Evolutionary conservation across 2,888 invertebrate species (phyloP).

Genomic region (Adela reaumurella): DNA sequence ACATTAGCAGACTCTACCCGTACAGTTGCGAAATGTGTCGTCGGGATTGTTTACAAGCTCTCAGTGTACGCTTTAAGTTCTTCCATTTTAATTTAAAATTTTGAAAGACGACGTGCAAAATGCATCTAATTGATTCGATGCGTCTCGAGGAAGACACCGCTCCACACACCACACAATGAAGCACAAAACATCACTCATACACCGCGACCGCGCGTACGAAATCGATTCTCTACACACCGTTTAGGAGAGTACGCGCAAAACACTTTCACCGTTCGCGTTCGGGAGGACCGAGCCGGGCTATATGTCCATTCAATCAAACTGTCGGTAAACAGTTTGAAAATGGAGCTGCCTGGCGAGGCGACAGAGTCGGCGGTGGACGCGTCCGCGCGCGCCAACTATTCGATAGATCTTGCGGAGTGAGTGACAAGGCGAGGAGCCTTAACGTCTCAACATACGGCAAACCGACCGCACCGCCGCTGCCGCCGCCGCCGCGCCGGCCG

Average conservation of each 20-base stretch:
- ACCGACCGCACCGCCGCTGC: no score
- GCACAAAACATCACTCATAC: not conserved
- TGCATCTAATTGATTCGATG: no score
- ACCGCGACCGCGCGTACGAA: not conserved
- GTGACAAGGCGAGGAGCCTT: not conserved
- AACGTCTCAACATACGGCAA: not conserved
- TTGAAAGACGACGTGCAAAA: no score
- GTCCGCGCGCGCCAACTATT: conserved; percentile 12
- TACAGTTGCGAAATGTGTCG: no score
- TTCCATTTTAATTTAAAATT: no score
- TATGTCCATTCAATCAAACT: conserved; percentile 13
- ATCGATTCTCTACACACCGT: not conserved
- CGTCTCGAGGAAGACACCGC: no score
- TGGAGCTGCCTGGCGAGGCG: conserved; percentile 14
- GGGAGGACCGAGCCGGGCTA: conserved; percentile 1
- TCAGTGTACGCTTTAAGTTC: no score
- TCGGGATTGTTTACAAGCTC: no score
- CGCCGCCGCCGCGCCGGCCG: no score
- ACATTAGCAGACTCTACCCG: no score
- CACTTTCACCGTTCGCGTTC: conserved; percentile 1
- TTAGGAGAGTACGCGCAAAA: not conserved
- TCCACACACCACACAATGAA: not conserved
- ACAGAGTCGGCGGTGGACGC: conserved; percentile 1
- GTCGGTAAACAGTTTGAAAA: conserved; percentile 16
- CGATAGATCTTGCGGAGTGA: not conserved